Evolutionary conservation across 2,113 vertebrate genomes (phyloP).

Genomic region (Fregetta grallaria): DNA sequence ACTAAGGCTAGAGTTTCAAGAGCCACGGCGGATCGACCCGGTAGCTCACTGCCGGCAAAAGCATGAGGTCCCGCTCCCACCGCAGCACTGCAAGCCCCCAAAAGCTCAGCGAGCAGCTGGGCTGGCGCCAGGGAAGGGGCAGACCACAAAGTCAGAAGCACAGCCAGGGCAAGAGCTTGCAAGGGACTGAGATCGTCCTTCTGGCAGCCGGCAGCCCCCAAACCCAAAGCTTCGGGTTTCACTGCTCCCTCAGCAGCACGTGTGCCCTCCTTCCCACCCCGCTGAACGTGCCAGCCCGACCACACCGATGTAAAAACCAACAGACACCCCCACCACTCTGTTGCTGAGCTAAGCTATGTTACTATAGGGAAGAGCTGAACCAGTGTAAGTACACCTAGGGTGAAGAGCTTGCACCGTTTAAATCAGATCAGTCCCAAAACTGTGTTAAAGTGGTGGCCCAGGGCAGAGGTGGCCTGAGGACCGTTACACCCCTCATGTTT

Average conservation of each 20-base stretch:
- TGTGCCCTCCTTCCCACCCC: neutral
- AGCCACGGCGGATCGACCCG: rapidly evolving
- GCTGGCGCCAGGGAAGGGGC: neutral
- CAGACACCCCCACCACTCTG: rapidly evolving
- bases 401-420: neutral
- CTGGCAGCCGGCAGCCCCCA: neutral
- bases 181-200: neutral
- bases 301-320: neutral
- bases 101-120: neutral
- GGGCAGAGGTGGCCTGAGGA: neutral
- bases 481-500: rapidly evolving
- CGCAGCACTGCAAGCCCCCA: neutral
- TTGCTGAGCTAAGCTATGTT: neutral
- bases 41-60: neutral
- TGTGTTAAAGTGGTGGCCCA: neutral
- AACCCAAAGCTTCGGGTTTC: neutral
- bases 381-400: neutral
- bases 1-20: neutral
- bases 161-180: neutral
- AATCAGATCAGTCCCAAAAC: neutral
- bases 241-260: neutral
- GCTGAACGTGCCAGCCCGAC: neutral
- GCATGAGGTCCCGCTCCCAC: neutral
- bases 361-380: neutral
- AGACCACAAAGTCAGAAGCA: neutral